These are phyloP conservation scores for Rhinogobio ventralis DNA, from an alignment of 2,797 vertebrate genomes.

Conservation along the genomic window DNA sequence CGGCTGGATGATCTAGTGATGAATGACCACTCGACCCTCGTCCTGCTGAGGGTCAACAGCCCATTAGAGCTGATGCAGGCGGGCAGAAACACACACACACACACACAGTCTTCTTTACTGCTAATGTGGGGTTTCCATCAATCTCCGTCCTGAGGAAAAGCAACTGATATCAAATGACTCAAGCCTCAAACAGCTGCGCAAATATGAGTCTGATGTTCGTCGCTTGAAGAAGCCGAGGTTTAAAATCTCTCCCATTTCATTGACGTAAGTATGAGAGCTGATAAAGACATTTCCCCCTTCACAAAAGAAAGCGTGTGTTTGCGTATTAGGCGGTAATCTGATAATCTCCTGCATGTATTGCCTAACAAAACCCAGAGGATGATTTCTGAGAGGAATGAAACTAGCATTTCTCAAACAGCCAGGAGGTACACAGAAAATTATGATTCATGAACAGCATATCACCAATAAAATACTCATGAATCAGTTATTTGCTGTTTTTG, in stretches of 20 bases:
- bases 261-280: conserved; percentile 21
- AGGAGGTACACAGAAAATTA: not conserved
- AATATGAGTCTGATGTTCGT: conserved; percentile 30
- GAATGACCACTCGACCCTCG: conserved; percentile 72
- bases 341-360: conserved; percentile 68
- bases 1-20: conserved; percentile 73
- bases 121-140: conserved; percentile 34
- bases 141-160: conserved; percentile 18
- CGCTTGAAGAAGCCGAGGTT: not conserved
- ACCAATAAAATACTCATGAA: too few relatives aligned
- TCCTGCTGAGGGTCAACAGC: conserved; percentile 74
- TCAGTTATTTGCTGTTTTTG: not conserved
- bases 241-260: conserved; percentile 30
- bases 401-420: conserved; percentile 19
- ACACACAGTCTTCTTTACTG: not conserved
- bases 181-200: conserved; percentile 5
- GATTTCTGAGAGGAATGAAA: conserved; percentile 62
- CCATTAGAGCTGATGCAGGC: conserved; percentile 73
- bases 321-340: conserved; percentile 68
- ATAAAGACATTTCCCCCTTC: conserved; percentile 44
- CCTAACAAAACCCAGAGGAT: conserved; percentile 61
- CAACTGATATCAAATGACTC: not conserved
- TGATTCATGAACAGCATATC: not conserved
- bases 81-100: not conserved
- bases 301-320: conserved; percentile 50